Evolutionary conservation across 2,888 invertebrate species (phyloP).

Genomic region (Coleophora flavipennella): DNA sequence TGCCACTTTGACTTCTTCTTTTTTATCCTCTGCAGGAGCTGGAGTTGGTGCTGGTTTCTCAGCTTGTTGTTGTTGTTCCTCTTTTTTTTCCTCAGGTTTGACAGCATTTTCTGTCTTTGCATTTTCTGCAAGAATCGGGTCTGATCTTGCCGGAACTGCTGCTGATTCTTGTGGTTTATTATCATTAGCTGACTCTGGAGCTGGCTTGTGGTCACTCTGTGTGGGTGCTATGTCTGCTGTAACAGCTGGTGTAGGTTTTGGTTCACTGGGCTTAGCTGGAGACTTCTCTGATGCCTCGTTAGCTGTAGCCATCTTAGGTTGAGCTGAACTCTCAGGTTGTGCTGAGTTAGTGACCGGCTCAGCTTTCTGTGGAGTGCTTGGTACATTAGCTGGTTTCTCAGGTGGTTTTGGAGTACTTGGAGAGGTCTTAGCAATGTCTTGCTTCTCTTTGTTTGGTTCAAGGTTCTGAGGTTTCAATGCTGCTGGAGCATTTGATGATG

Average conservation of each 20-base stretch:
- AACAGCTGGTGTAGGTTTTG: slow-evolving; percentile 46
- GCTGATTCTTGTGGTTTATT: slow-evolving; percentile 37
- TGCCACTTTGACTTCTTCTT: slow-evolving; percentile 23
- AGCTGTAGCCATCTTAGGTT: slow-evolving; percentile 51
- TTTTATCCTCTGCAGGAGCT: slow-evolving; percentile 26
- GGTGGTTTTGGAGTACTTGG: slow-evolving; percentile 63
- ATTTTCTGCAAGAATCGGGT: slow-evolving; percentile 30
- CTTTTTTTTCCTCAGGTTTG: slow-evolving; percentile 44
- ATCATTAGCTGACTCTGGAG: slow-evolving; percentile 53
- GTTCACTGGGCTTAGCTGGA: slow-evolving; percentile 50
- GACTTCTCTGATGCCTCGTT: slow-evolving; percentile 54
- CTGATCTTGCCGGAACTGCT: slow-evolving; percentile 31
- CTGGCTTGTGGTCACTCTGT: slow-evolving; percentile 53
- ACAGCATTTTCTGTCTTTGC: slow-evolving; percentile 32
- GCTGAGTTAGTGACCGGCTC: slow-evolving; percentile 34
- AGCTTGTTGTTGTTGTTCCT: no score
- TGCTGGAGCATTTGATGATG: slow-evolving; percentile 39
- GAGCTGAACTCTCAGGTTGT: slow-evolving; percentile 37
- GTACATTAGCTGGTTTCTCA: slow-evolving; percentile 42
- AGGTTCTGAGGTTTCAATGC: slow-evolving; percentile 51
- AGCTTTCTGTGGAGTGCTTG: slow-evolving; percentile 46
- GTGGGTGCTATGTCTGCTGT: slow-evolving; percentile 55
- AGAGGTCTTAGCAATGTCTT: slow-evolving; percentile 58
- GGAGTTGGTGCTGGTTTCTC: slow-evolving; percentile 21
- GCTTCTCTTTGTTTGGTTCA: slow-evolving; percentile 55